Percentiles rank a stretch among this genome's conserved stretches.
Conservation (phyloP, 2,888 invertebrate genomes). For the Muschampia plurimacula region DNA sequence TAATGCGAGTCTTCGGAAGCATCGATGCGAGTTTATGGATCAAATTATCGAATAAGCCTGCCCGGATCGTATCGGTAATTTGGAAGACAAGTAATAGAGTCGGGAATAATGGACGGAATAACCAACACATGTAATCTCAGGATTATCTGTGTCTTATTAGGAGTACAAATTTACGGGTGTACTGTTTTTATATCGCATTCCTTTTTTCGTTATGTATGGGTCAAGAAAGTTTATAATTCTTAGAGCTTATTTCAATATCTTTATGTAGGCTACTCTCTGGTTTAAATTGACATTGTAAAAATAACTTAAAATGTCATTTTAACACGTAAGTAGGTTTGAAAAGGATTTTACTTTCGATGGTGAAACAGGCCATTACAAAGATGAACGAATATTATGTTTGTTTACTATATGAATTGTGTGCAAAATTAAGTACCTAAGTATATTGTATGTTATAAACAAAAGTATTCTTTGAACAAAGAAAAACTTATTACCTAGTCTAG, state of each 20-base stretch:
- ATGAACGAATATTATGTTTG: no score
- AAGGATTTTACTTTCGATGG: no score
- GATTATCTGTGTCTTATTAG: conserved; percentile 27
- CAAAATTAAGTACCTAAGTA: no score
- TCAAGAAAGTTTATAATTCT: neutral
- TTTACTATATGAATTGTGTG: no score
- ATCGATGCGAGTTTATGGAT: conserved; percentile 52
- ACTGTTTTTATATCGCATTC: neutral
- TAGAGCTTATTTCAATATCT: no score
- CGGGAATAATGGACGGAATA: conserved; percentile 17
- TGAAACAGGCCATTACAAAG: neutral
- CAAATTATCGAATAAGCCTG: conserved; percentile 47
- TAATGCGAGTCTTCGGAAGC: conserved; percentile 54
- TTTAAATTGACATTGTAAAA: no score
- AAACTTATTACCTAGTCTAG: no score
- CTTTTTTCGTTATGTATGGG: neutral
- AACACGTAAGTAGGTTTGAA: no score
- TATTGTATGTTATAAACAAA: no score
- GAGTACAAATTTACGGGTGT: conserved; percentile 10
- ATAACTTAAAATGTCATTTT: no score
- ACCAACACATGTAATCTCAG: conserved; percentile 16
- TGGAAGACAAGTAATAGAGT: conserved; percentile 36
- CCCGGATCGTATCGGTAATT: conserved; percentile 29
- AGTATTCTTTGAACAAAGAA: no score
- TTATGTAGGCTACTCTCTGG: no score